Evolutionary conservation across 2,888 invertebrate species (phyloP).

Genomic region (Cyaniris semiargus): DNA sequence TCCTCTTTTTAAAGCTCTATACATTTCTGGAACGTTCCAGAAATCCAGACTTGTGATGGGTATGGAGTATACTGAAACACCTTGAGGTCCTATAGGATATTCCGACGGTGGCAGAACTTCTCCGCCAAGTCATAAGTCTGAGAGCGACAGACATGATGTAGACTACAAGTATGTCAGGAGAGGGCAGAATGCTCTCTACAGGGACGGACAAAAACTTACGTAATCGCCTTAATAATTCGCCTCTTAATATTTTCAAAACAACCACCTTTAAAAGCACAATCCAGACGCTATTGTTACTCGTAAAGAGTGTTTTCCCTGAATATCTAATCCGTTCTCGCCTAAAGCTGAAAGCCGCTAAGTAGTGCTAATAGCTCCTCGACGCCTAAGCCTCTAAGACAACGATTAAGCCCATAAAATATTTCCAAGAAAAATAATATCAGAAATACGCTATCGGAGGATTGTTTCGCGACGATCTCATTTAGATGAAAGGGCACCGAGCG

Average conservation of each 20-base stretch:
- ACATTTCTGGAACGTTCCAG: background rate
- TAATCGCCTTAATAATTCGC: too few relatives aligned
- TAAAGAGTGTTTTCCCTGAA: background rate
- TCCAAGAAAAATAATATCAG: background rate
- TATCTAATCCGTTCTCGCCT: conserved; percentile 1
- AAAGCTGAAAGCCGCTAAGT: background rate
- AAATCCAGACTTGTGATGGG: background rate
- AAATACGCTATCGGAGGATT: background rate
- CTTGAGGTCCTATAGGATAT: too few relatives aligned
- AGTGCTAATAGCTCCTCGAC: background rate
- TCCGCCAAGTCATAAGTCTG: too few relatives aligned
- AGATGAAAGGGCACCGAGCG: background rate
- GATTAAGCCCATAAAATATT: conserved; percentile 1
- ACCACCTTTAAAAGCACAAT: background rate
- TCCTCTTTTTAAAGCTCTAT: background rate
- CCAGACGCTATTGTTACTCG: background rate
- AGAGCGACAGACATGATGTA: too few relatives aligned
- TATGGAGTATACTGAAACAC: background rate
- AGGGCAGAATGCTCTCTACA: too few relatives aligned
- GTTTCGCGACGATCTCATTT: background rate
- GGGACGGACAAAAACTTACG: too few relatives aligned
- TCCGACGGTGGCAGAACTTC: too few relatives aligned
- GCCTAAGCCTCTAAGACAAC: background rate
- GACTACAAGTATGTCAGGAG: too few relatives aligned
- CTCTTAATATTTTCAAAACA: background rate